Evolutionary conservation across 2,888 invertebrate species (phyloP), one percentile per base, ranked within the genome.

Genomic region (Aleiodes leptofemur): DNA sequence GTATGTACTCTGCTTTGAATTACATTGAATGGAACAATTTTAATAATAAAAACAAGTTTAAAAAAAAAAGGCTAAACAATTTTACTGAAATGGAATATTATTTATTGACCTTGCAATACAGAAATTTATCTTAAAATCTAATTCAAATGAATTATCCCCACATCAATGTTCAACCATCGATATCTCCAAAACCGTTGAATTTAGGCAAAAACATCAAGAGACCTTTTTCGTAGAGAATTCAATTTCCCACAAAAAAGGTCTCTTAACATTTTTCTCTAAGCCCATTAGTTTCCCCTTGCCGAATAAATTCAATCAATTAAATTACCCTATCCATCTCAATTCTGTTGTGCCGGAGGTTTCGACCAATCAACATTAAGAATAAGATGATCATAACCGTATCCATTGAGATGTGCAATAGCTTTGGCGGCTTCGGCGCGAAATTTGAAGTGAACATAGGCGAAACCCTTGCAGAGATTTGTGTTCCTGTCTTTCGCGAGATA

Each of bases 311-410:
- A 13, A 53, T 53, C 34, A 38, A 9, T 5, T 38, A 43, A 61
- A 64, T 34, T 34, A 34, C 13, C 34, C 4, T 9, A 59, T 9
- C 5, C 43, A 43, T 43, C 64, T 84, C 81, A 84, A 76, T 85
- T 88, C 71, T 76, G 88, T 76, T 83, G 84, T 1, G 82, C 90
- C 78, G 94, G 95, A 56, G 96, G 96, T 88, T 98, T 98, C 0
- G 98, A 98, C 98, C 98, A 99, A 91, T 99, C 98, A n/a, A 98
- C 99, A 90, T 94, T 97, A 72, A 99, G 92, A 90, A 99, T 99
- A 83, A 99, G 93, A 91, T 99, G 98, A 90, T 99, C 98, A 88
- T 98, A 99, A 78, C 98, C 98, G 88, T 96, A 96, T 0, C 98
- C 98, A 86, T 98, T 95, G 13, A 99, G 92, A 71, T 93, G 93